These are phyloP conservation scores for Orthosia incerta DNA, from an alignment of 2,888 invertebrate genomes.

Conservation along the genomic window DNA sequence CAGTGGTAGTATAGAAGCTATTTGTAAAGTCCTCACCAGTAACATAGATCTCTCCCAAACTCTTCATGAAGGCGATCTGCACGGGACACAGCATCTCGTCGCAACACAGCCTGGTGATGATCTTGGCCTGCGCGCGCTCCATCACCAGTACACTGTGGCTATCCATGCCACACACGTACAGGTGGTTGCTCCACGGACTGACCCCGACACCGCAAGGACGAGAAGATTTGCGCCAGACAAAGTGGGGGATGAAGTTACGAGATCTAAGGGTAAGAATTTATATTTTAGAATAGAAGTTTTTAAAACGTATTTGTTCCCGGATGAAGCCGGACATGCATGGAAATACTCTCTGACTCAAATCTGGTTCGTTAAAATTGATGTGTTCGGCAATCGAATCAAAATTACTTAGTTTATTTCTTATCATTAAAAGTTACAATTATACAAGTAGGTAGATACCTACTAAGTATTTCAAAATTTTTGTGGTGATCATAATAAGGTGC, in stretches of 20 bases:
- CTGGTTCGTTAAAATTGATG: no score
- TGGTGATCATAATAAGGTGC: no score
- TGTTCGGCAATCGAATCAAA: no score
- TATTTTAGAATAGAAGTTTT: background rate
- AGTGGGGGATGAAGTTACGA: slow-evolving; percentile 89
- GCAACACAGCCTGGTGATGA: slow-evolving; percentile 88
- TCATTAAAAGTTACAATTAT: no score
- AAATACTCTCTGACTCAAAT: background rate
- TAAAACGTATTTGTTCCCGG: background rate
- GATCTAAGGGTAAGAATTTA: slow-evolving; percentile 76
- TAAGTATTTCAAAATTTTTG: no score
- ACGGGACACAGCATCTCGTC: slow-evolving; percentile 92
- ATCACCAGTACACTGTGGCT: slow-evolving; percentile 91
- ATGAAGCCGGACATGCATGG: background rate
- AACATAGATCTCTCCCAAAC: slow-evolving; percentile 91
- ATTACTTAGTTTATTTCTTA: no score
- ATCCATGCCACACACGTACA: slow-evolving; percentile 93
- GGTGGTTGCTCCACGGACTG: slow-evolving; percentile 91
- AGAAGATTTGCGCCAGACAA: slow-evolving; percentile 90
- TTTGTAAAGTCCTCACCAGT: slow-evolving; percentile 78
- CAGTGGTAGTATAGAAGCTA: slow-evolving; percentile 69
- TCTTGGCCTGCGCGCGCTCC: slow-evolving; percentile 87
- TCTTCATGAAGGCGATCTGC: slow-evolving; percentile 91
- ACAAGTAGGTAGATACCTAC: no score
- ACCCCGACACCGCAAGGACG: slow-evolving; percentile 93